phyloP scores from a whole-genome alignment of 2,113 vertebrate species.

The Parotia lawesii region DNA sequence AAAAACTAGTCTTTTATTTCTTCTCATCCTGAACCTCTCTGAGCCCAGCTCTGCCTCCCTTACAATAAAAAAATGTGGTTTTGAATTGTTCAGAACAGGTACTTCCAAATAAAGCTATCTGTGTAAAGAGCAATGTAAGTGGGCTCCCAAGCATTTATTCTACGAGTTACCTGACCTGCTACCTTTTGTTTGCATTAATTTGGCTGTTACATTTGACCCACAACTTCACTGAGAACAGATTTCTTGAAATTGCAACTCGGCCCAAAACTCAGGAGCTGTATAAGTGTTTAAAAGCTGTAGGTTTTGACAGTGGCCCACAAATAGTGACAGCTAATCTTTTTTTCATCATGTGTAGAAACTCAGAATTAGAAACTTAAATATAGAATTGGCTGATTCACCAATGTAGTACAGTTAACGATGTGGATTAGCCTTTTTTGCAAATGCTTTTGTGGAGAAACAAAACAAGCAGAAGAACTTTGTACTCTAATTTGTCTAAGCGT shows the following conservation, averaged over 20 bases:
- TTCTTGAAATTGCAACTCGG: not conserved
- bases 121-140: not conserved
- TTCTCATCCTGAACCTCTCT: not conserved
- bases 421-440: not conserved
- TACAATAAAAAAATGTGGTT: not conserved
- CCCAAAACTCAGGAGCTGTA: not conserved
- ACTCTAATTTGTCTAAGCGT: not conserved
- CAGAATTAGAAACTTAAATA: conserved; percentile 43
- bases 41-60: not conserved
- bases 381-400: not conserved
- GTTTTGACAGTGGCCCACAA: not conserved
- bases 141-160: not conserved
- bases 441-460: not conserved
- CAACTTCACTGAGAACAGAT: not conserved
- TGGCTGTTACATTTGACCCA: not conserved
- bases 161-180: not conserved
- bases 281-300: not conserved
- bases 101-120: not conserved
- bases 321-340: not conserved
- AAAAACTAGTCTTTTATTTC: not conserved
- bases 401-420: not conserved
- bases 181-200: not conserved
- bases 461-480: not conserved
- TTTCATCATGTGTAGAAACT: not conserved
- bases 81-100: not conserved